Evolutionary conservation across 2,113 vertebrate species (phyloP).

Genomic region (Pseudorhombus dupliciocellatus): DNA sequence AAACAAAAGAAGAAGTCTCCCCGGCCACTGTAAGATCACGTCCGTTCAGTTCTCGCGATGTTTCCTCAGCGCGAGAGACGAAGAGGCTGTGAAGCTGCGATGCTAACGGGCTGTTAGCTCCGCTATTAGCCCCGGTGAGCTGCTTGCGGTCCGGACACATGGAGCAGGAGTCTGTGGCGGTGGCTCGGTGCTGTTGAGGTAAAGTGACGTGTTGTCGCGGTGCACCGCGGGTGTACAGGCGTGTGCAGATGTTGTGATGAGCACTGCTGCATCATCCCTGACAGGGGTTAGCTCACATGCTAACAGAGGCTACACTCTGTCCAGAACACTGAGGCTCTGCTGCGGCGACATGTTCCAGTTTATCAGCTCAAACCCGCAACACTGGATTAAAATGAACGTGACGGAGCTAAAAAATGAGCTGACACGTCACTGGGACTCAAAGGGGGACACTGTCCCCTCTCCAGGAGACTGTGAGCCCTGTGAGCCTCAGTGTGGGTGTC

Average conservation of each 20-base stretch:
- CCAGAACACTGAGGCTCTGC: not conserved
- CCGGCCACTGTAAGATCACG: slow-evolving; percentile 34
- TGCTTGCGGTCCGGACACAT: not conserved
- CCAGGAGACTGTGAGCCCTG: too few relatives aligned
- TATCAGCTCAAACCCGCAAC: not conserved
- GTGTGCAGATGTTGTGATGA: not conserved
- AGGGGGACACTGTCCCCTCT: too few relatives aligned
- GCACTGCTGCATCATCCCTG: not conserved
- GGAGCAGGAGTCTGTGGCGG: slow-evolving; percentile 21
- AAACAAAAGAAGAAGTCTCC: not conserved
- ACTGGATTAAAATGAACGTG: not conserved
- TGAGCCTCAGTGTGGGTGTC: too few relatives aligned
- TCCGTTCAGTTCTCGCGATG: slow-evolving; percentile 32
- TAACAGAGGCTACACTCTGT: not conserved
- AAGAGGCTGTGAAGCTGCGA: not conserved
- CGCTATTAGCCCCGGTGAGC: slow-evolving; percentile 27
- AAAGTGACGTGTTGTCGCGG: not conserved
- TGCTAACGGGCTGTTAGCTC: slow-evolving; percentile 39
- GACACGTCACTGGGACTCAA: too few relatives aligned
- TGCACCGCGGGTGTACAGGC: not conserved
- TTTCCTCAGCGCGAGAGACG: not conserved
- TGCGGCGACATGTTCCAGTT: not conserved
- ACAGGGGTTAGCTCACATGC: slow-evolving; percentile 32
- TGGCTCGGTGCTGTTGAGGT: slow-evolving; percentile 23
- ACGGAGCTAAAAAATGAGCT: not conserved